phyloP scores from a whole-genome alignment of 1,140 invertebrate genomes.

The Paramacrobiotus metropolitanus region DNA sequence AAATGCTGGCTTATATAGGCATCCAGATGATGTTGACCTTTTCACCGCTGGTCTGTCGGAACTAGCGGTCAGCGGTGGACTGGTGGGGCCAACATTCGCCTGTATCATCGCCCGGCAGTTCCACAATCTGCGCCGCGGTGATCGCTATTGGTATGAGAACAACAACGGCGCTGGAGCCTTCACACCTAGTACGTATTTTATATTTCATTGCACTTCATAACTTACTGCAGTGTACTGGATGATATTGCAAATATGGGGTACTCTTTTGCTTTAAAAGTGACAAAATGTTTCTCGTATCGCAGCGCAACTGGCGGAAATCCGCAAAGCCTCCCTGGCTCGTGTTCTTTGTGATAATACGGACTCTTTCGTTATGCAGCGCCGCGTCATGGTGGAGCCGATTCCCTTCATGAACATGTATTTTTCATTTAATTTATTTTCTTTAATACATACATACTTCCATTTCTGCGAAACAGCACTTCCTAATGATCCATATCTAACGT shows the following conservation, averaged over 20 bases:
- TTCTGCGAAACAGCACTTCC: no score
- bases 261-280: no score
- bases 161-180: conserved; percentile 7
- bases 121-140: conserved; percentile 42
- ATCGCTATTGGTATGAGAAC: conserved; percentile 88
- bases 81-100: conserved; percentile 59
- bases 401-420: conserved; percentile 2
- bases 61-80: conserved; percentile 51
- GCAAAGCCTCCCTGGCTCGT: conserved; percentile 27
- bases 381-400: conserved; percentile 2
- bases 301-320: conserved; percentile 30
- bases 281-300: conserved; percentile 46
- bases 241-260: no score
- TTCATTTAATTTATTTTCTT: neutral
- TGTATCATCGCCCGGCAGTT: conserved; percentile 33
- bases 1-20: conserved; percentile 11
- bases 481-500: no score
- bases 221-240: no score
- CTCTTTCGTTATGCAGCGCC: neutral
- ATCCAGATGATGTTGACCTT: conserved; percentile 25
- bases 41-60: conserved; percentile 48
- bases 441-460: no score
- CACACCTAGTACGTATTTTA: conserved; percentile 7
- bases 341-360: conserved; percentile 34
- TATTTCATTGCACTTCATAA: no score